Base-by-base conservation (phyloP, 2,888 invertebrate genomes). In the Nomada ruficornis region DNA sequence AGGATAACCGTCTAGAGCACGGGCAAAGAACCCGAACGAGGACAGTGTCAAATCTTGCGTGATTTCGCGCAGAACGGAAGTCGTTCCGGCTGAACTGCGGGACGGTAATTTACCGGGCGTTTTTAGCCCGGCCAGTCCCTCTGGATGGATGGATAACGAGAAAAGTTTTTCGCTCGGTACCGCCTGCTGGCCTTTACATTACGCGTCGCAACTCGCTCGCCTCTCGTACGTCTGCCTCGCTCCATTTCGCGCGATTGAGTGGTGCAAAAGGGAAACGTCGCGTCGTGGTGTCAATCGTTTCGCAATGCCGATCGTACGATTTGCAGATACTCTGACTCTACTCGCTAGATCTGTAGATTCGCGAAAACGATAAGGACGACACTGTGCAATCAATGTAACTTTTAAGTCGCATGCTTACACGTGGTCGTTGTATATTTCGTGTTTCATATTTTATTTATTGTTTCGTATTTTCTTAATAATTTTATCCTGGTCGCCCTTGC, bases 101-200 rank as follows among this genome's bases (percentile, higher is more conserved):
- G 80, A 78, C 77, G 79, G 83, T 82, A 88, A 88, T 83, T 88
- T 82, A 85, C 76, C 77, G 77, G 62, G 42, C 73, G 81, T 84
- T 86, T 85, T 86, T 74, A 69, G 62, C 63, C 55, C 13, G 70
- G 68, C 60, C 70, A 15, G 79, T 79, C 82, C 81, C 73, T 77
- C 54, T 76, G 83, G 88, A 88, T 88, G 85, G 88, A 88, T 86
- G 88, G 88, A 88, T 88, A 88, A 88, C 88, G 88, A 88, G 88
- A 88, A 88, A 88, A 88, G 80, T 88, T 88, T 88, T 88, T 88
- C 88, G 87, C 71, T 75, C 77, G 70, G 88, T 78, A 88, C 85
- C 36, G 83, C 85, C 80, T 76, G 85, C 77, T 81, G 83, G 88
- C 73, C 80, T 88, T 86, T 86, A 82, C 85, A 83, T 88, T 87